Percentiles rank a stretch among this genome's conserved stretches.
Evolutionary conservation across 2,113 vertebrate species (phyloP).

Genomic region (Corythaixoides concolor): DNA sequence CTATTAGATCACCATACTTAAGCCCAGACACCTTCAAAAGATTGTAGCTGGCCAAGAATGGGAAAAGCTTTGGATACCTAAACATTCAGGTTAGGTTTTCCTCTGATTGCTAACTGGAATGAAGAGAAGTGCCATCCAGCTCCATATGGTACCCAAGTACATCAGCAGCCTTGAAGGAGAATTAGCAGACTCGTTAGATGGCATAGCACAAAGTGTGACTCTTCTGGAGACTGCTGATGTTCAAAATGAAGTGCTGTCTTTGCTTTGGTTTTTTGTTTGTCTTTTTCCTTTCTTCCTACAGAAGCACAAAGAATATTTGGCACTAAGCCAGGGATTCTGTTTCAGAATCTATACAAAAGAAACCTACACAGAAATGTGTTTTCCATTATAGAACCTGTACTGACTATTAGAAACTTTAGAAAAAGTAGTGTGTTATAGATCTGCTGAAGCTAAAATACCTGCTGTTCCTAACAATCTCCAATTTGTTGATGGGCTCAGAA

Average conservation of each 20-base stretch:
- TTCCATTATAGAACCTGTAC: background rate
- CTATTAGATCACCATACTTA: background rate
- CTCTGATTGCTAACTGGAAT: background rate
- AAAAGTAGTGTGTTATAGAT: background rate
- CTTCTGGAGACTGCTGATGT: background rate
- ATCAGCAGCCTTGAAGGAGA: background rate
- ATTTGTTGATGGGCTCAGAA: background rate
- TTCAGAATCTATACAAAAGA: background rate
- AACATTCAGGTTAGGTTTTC: background rate
- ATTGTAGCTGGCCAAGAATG: background rate
- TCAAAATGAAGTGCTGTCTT: background rate
- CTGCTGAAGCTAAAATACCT: background rate
- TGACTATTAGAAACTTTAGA: background rate
- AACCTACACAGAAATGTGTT: background rate
- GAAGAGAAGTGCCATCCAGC: background rate
- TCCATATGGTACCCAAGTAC: background rate
- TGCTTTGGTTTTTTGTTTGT: background rate
- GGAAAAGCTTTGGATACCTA: conserved; percentile 25
- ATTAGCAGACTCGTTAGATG: background rate
- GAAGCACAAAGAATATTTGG: background rate
- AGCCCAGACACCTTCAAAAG: background rate
- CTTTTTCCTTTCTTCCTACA: background rate
- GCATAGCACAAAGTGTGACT: background rate
- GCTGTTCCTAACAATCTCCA: background rate
- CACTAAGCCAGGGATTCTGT: background rate